phyloP scores from a whole-genome alignment of 2,888 invertebrate genomes.

The Allacma fusca region DNA sequence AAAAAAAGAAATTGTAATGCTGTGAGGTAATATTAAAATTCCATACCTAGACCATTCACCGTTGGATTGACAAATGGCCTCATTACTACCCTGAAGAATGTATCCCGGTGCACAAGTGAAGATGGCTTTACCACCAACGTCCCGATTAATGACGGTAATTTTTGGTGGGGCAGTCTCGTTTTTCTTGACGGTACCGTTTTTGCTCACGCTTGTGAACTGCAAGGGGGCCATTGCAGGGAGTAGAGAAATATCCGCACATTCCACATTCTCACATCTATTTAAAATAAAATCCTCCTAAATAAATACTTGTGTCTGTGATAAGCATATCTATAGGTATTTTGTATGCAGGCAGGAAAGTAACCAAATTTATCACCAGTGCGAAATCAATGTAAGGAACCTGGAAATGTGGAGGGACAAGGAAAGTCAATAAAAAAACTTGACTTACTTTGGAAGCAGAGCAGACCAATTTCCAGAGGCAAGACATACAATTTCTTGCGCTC shows the following conservation, averaged over 20 bases:
- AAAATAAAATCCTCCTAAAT: too few species aligned
- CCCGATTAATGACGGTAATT: conserved; percentile 74
- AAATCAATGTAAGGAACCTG: not conserved
- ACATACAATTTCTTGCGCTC: conserved; percentile 76
- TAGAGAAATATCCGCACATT: conserved; percentile 58
- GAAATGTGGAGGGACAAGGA: too few species aligned
- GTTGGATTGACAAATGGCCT: conserved; percentile 61
- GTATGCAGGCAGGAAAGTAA: too few species aligned
- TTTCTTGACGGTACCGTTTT: conserved; percentile 64
- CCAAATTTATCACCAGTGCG: not conserved
- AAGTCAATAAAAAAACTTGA: not conserved
- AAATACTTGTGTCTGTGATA: too few species aligned
- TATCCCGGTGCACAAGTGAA: conserved; percentile 82
- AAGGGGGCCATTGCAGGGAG: conserved; percentile 56
- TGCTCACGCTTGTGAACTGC: conserved; percentile 39
- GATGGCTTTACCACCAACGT: conserved; percentile 81
- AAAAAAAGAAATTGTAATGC: not conserved
- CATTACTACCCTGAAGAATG: conserved; percentile 74
- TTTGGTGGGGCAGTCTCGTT: conserved; percentile 63
- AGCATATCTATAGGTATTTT: too few species aligned
- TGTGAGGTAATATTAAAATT: conserved; percentile 54
- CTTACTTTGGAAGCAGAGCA: conserved; percentile 73
- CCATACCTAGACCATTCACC: conserved; percentile 69
- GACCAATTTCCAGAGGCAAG: conserved; percentile 89
- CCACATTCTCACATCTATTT: conserved; percentile 46